phyloP scores from a whole-genome alignment of 2,888 invertebrate species.

The Melikaiella ostensackeni region DNA sequence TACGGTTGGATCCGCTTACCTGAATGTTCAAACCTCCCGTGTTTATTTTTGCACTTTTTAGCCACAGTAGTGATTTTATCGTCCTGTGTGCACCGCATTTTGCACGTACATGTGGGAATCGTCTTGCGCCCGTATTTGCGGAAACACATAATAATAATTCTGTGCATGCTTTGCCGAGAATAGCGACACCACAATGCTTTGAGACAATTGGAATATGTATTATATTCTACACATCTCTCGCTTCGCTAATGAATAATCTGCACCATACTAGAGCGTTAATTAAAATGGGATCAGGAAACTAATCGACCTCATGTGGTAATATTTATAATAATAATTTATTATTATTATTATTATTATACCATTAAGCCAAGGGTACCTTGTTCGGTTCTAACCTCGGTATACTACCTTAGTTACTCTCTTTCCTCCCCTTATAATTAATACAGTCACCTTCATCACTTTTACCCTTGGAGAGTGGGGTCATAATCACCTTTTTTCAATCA shows the following conservation, averaged over 20 bases:
- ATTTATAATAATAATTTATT: no score
- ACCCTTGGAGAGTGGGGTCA: no score
- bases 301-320: not conserved
- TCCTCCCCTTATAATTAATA: no score
- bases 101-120: no score
- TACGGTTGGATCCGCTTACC: not conserved
- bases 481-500: no score
- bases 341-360: no score
- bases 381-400: no score
- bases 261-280: not conserved
- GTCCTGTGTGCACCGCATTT: no score
- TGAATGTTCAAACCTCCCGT: not conserved
- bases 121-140: not conserved
- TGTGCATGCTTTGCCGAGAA: not conserved
- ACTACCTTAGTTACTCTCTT: no score
- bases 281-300: not conserved
- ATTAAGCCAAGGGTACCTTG: no score
- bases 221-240: not conserved
- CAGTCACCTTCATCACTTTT: no score
- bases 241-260: not conserved
- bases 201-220: conserved; percentile 27
- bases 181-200: conserved; percentile 26
- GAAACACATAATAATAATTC: conserved; percentile 28
- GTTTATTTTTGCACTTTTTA: not conserved
- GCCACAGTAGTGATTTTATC: conserved; percentile 11